phyloP scores from a whole-genome alignment of 2,888 invertebrate genomes.

The Nebria salina region DNA sequence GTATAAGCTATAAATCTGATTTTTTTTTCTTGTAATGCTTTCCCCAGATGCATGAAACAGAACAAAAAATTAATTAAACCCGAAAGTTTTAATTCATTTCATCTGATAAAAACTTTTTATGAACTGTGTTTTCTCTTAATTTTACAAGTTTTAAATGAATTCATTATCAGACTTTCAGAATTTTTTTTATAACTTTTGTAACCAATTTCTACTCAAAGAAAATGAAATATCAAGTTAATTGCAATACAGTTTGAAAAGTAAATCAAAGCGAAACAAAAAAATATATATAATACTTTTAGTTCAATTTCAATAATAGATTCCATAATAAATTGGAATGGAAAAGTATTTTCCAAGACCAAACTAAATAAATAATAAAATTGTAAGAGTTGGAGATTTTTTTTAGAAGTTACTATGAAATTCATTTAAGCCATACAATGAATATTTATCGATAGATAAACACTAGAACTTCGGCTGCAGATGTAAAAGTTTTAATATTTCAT shows the following conservation, averaged over 20 bases:
- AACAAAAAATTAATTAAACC: background rate
- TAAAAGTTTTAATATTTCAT: slow-evolving; percentile 33
- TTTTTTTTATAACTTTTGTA: background rate
- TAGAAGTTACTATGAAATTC: background rate
- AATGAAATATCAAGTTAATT: background rate
- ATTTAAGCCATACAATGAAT: slow-evolving; percentile 40
- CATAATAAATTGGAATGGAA: background rate
- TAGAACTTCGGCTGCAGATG: slow-evolving; percentile 31
- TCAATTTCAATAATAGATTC: background rate
- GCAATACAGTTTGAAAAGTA: no score
- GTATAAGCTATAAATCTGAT: background rate
- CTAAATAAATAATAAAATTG: background rate
- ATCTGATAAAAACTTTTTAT: background rate
- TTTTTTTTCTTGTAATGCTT: background rate
- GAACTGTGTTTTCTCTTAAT: background rate
- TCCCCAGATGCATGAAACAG: background rate
- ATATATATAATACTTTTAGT: no score
- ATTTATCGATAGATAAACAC: slow-evolving; percentile 32
- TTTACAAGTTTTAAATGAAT: background rate
- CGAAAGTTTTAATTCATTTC: background rate
- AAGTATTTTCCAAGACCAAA: background rate
- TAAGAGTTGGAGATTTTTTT: background rate
- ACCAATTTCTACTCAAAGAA: background rate
- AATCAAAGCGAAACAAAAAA: background rate
- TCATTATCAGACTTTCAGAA: background rate